phyloP scores from a whole-genome alignment of 2,888 invertebrate genomes.

The Eumerus sabulonum region DNA sequence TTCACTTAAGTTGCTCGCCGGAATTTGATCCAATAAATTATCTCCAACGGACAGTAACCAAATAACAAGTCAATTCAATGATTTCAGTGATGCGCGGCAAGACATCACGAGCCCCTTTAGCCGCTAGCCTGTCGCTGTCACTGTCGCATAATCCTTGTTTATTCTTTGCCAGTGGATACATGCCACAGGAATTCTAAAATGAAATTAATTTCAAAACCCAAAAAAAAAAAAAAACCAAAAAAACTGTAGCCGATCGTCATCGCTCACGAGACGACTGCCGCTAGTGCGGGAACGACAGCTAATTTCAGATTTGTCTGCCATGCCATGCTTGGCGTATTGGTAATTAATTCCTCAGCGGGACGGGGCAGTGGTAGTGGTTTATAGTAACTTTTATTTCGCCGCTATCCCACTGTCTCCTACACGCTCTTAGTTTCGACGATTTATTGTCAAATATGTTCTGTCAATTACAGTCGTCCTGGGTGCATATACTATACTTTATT shows the following conservation, averaged over 20 bases:
- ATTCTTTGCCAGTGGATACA: constrained; percentile 54
- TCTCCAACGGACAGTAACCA: constrained; percentile 26
- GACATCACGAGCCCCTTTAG: constrained; percentile 33
- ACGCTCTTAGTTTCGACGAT: constrained; percentile 34
- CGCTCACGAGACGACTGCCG: constrained; percentile 26
- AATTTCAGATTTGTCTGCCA: constrained; percentile 60
- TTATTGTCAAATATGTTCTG: constrained; percentile 60
- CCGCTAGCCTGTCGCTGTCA: constrained; percentile 4
- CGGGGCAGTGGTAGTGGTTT: too few species aligned
- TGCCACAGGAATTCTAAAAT: constrained; percentile 55
- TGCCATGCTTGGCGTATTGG: constrained; percentile 25
- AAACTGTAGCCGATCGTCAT: constrained; percentile 39
- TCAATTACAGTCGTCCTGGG: constrained; percentile 20
- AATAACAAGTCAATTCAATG: constrained; percentile 50
- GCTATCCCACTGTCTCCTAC: constrained; percentile 13
- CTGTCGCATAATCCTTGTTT: constrained; percentile 58
- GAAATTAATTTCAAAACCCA: constrained; percentile 50
- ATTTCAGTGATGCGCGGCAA: constrained; percentile 33
- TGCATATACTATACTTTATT: constrained; percentile 47
- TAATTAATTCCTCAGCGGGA: constrained; percentile 61
- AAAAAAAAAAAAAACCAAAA: constrained; percentile 17
- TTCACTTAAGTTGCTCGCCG: constrained; percentile 10
- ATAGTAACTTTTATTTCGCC: constrained; percentile 40
- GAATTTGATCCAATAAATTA: constrained; percentile 41
- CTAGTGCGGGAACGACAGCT: constrained; percentile 54